A percentile compares a stretch with the other conserved stretches of the same genome.
Conservation (phyloP, 2,888 invertebrate genomes). For the Yponomeuta evonymella region DNA sequence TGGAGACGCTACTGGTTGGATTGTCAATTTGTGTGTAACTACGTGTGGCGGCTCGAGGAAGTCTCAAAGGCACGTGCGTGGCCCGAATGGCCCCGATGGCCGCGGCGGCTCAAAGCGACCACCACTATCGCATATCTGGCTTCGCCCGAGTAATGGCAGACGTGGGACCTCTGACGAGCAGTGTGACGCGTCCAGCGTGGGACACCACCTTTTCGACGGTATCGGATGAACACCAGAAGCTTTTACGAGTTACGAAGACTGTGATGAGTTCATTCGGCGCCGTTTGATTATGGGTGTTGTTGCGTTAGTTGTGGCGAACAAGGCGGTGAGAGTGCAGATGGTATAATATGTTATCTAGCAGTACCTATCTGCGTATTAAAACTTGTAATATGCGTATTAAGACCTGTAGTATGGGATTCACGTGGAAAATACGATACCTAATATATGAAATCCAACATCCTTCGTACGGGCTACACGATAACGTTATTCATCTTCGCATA, state of each 20-base stretch:
- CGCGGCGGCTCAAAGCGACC: conserved; percentile 49
- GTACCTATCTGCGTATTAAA: no score
- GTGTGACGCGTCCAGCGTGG: conserved; percentile 52
- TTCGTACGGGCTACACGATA: no score
- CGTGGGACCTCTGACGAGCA: conserved; percentile 39
- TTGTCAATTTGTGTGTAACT: conserved; percentile 62
- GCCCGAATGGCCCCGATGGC: conserved; percentile 38
- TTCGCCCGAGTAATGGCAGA: conserved; percentile 34
- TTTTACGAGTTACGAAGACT: conserved; percentile 19
- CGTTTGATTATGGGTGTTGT: conserved; percentile 7
- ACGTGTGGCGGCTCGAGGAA: conserved; percentile 55
- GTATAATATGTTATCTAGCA: no score
- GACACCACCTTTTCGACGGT: conserved; percentile 54
- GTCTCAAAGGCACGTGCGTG: conserved; percentile 68
- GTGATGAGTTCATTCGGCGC: background rate
- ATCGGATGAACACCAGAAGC: conserved; percentile 47
- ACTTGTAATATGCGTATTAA: no score
- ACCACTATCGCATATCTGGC: conserved; percentile 43
- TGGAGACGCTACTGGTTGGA: conserved; percentile 32
- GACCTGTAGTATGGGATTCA: no score
- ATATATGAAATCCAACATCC: no score
- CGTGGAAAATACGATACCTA: no score
- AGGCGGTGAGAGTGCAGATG: no score
- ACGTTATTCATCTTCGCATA: no score
- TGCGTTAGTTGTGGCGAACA: background rate